Evolutionary conservation across 2,797 vertebrate species (phyloP), one percentile per base, ranked within the genome.

Genomic region (Gastrophryne carolinensis): DNA sequence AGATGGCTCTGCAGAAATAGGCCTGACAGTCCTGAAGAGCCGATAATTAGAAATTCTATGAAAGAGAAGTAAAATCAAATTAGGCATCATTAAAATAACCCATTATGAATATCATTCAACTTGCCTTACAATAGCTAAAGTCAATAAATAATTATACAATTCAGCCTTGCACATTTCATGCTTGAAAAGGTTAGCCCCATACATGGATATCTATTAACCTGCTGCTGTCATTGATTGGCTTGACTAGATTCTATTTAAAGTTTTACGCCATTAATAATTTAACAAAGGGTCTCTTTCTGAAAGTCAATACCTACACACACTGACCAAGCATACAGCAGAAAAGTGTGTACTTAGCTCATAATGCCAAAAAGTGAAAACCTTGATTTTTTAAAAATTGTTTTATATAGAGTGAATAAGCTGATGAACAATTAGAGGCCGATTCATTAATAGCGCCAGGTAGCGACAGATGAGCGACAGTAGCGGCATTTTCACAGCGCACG

Each of bases 31-130:
- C 15, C 37, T 29, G 60, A 37, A 27, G 27, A 4, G 60, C 11
- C 26, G 37, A 62, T 41, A 41, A 62, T 41, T 41, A 30, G 23
- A 44, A 10, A 26, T 41, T n/a, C 37, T 39, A 24, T 13, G 26
- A 24, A 62, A 3, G 21, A 17, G 37, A 41, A 26, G 35, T n/a
- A 24, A 34, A 62, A 62, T 62, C 37, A 62, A 41, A 62, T 13
- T 11, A 62, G 60, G 41, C 60, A 44, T 62, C 17, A 44, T 27
- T 62, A 62, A 62, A 62, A 44, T 62, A 62, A 41, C 35, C 35
- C 23, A 34, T 41, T 29, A 17, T 44, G 39, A 44, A 4, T 17
- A n/a, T 44, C 5, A 17, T 44, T 15, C 7, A 44, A n/a, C 15
- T 44, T 5, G 15, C 39, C 39, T 44, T n/a, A 17, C 15, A 44